Conservation (phyloP, 2,113 vertebrate species). For the Canis aureus region DNA sequence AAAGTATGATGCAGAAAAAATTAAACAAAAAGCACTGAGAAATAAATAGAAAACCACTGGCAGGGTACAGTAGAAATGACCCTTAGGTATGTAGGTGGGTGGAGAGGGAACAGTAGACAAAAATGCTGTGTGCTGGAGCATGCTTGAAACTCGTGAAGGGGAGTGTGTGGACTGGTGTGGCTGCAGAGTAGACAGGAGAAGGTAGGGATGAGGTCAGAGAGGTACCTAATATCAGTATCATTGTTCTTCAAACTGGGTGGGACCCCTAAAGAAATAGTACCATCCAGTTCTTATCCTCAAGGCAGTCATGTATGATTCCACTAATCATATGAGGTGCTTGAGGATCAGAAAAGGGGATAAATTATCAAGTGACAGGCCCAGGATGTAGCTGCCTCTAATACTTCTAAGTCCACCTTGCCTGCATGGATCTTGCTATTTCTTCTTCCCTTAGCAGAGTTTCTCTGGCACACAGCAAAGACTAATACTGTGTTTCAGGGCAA, state of each 20-base stretch:
- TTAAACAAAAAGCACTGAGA: background rate
- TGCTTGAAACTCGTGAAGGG: rapidly evolving
- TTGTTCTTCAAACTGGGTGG: background rate
- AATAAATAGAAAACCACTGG: background rate
- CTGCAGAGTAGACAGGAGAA: background rate
- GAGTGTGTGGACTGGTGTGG: background rate
- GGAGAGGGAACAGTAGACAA: background rate
- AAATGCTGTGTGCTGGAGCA: background rate
- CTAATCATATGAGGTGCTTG: rapidly evolving
- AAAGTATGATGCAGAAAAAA: background rate
- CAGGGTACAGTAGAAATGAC: background rate
- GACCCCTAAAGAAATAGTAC: background rate
- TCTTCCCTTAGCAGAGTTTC: background rate
- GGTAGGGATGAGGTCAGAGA: background rate
- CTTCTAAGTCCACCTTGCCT: rapidly evolving
- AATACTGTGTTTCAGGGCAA: background rate
- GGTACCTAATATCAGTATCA: background rate
- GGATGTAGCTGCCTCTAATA: rapidly evolving
- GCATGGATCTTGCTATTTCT: background rate
- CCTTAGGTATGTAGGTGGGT: background rate
- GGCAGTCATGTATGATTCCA: background rate
- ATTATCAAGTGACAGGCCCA: background rate
- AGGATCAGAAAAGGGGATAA: background rate
- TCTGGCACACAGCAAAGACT: background rate
- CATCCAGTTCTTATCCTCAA: background rate